Evolutionary conservation across 2,797 vertebrate species (phyloP), one percentile per base, ranked within the genome.

Genomic region (Onychomys arenicola): DNA sequence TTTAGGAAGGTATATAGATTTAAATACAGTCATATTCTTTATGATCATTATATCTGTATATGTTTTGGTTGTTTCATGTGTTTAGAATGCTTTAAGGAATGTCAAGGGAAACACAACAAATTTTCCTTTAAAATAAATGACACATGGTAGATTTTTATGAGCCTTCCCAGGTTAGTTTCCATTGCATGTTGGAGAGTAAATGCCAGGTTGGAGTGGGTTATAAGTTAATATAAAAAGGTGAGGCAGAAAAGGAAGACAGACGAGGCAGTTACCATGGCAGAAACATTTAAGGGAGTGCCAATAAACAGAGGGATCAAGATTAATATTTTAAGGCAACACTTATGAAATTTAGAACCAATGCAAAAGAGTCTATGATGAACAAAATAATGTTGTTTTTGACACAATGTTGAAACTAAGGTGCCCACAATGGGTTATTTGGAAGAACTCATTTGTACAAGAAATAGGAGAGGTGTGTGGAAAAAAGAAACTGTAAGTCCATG

Each of bases 61-160:
- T 11, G 1, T 73, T 83, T 86, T 81, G 65, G 29, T 84, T 23
- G 17, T 75, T 69, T 77, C 57, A 67, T 37, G 23, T 78, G 21
- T 71, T 91, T 87, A 69, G 84, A 75, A 67, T n/a, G 9, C 12
- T 95, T 69, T 83, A 87, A 95, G 69, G 27, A 71, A 75, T 81
- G n/a, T 75, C 80, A 46, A 37, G 43, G 52, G 37, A 84, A 88
- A 37, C 59, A 78, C 5, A 37, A 19, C 34, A 71, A 73, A 57
- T 12, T 76, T 61, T 80, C 34, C 63, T 59, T 82, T 81, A 17
- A 93, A 85, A 73, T 55, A 77, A 82, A 40, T 63, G 67, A 32
- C 40, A 52, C 4, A 21, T 19, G 0, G 7, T 46, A 16, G 46
- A 43, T 81, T 92, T 77, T 63, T 14, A 40, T 55, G 34, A 92